Base-by-base conservation (phyloP, 2,113 vertebrate genomes). In the Antigone vipio region DNA sequence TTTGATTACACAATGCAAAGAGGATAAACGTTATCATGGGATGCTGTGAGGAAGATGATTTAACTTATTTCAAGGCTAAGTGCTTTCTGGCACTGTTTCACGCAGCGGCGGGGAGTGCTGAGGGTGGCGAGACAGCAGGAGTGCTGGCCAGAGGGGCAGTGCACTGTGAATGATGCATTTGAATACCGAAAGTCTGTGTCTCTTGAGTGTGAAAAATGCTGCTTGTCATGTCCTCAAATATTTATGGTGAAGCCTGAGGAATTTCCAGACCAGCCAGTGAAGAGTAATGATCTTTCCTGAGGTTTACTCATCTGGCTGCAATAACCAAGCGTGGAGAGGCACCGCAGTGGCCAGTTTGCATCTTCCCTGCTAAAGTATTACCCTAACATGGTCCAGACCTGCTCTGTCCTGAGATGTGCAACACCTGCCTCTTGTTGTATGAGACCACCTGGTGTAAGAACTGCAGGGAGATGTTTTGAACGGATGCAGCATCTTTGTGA, bases 1-100 rank as follows among this genome's bases (percentile, higher is more conserved):
- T 83, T 11, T 6, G 86, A 67, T 89, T 89, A 47, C 72, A 74
- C 67, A 34, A 35, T 5, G 72, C 78, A 90, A 94, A 92, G 85
- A 92, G 95, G 92, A 93, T 93, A 90, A 95, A 77, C 0, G 12
- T 94, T 88, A 69, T 66, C 81, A 38, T 44, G 92, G 92, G 95
- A 74, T 74, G 90, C 67, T 88, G 89, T 4, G n/a, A 88, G 60
- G 87, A 67, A 78, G 84, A 52, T 67, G 81, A 94, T 81, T 87
- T 67, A 63, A 56, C 60, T 91, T 22, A 14, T 86, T 93, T 84
- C 83, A 56, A 71, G 91, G 60, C 94, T 94, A 52, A 95, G 73
- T 84, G 92, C 24, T 80, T 84, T 62, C 44, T 95, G 96, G 95
- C 92, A 42, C 7, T 0, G 10, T 8, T 72, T 75, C 76, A 23